phyloP scores from a whole-genome alignment of 2,113 vertebrate species.

The Smithornis capensis region DNA sequence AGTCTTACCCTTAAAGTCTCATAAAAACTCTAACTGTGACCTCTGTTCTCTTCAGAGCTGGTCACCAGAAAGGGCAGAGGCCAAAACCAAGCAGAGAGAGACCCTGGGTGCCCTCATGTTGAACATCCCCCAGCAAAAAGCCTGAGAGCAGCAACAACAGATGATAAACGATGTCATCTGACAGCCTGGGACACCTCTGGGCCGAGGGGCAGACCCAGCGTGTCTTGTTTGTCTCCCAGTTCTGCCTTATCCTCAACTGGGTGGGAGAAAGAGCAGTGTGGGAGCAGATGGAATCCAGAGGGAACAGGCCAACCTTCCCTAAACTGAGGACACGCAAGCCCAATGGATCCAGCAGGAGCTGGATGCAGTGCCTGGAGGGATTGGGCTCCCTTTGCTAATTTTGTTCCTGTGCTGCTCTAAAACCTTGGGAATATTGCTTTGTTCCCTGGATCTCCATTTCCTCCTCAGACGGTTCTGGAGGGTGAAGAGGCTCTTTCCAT shows the following conservation, averaged over 20 bases:
- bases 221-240: background rate
- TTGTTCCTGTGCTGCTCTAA: background rate
- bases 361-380: background rate
- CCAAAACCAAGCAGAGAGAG: background rate
- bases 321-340: background rate
- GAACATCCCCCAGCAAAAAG: background rate
- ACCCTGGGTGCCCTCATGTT: background rate
- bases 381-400: background rate
- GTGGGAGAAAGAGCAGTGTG: background rate
- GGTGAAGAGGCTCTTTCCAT: background rate
- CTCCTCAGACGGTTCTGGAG: fast-evolving
- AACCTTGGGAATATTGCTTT: background rate
- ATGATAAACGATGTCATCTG: fast-evolving
- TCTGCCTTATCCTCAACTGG: background rate
- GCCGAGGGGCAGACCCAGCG: background rate
- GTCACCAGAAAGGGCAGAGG: background rate
- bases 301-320: background rate
- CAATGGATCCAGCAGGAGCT: background rate
- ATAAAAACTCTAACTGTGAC: background rate
- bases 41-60: background rate
- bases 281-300: background rate
- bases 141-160: background rate
- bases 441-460: background rate
- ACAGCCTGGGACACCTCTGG: background rate
- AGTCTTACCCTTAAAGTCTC: background rate